phyloP scores from a whole-genome alignment of 2,888 invertebrate species.

The Dicycla oo region DNA sequence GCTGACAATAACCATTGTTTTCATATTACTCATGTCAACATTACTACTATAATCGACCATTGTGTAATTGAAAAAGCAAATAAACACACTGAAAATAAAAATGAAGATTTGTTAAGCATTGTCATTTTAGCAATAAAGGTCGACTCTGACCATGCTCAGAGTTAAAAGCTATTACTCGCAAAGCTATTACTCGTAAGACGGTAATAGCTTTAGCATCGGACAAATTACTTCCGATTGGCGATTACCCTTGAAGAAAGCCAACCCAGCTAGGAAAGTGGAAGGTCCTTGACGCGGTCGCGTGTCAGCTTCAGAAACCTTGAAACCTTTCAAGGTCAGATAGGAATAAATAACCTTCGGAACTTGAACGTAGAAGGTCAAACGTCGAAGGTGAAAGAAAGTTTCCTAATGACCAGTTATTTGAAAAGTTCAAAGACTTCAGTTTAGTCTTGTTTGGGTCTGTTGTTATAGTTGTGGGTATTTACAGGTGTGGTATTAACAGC shows the following conservation, averaged over 20 bases:
- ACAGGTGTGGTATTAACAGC: background rate
- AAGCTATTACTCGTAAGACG: too few species aligned
- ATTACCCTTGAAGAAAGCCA: constrained; percentile 24
- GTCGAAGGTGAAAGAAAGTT: constrained; percentile 5
- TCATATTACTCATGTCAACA: background rate
- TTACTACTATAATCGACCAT: background rate
- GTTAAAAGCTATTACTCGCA: too few species aligned
- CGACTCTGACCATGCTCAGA: background rate
- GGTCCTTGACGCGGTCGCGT: constrained; percentile 55
- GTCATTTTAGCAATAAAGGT: background rate
- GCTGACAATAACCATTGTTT: background rate
- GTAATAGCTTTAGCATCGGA: constrained; percentile 12
- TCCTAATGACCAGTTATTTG: constrained; percentile 5
- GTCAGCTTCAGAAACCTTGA: constrained; percentile 52
- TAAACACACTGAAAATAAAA: background rate
- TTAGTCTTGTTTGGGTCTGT: constrained; percentile 4
- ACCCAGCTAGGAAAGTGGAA: constrained; percentile 43
- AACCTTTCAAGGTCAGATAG: constrained; percentile 40
- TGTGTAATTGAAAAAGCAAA: background rate
- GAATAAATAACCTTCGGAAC: constrained; percentile 35
- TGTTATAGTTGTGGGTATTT: background rate
- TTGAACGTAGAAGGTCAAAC: constrained; percentile 1
- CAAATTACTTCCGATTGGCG: constrained; percentile 23
- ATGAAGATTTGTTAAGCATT: background rate
- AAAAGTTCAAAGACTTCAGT: constrained; percentile 27